Evolutionary conservation across 1,140 invertebrate species (phyloP), one percentile per base, ranked within the genome.

Genomic region (Trichoplusia ni): DNA sequence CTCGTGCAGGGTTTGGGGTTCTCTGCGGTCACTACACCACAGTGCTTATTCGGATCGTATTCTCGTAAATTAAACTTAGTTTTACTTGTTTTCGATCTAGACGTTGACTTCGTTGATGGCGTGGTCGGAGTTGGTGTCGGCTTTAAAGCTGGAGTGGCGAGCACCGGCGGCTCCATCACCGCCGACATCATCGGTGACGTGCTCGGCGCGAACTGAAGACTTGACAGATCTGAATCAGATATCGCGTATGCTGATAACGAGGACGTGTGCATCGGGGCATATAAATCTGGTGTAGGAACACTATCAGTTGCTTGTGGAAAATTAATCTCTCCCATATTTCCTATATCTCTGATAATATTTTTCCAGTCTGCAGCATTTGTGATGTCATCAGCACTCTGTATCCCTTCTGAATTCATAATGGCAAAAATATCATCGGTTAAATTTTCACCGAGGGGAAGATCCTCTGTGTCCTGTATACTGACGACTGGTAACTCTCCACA

Each of bases 41-140:
- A 97, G 75, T 97, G 96, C 49, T 95, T 93, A 72, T 97, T 94
- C 2, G 95, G 93, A 82, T 96, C 95, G 86, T 95, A 97, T 75
- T 95, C 94, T 53, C 95, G 91, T 51, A 94, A 91, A 60, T 94
- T 92, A 54, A 94, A 92, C 53, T 93, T 93, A 16, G 92, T 82
- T 77, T 93, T 93, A 44, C 91, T 89, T 14, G 91, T 84, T 77
- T 92, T 93, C 14, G 91, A 82, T 25, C 92, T 89, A 16, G 91
- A 86, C 19, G 87, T 69, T 81, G 58, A 75, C 61, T 67, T 89
- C 44, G 67, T 81, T 8, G 77, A 67, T 1, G 79, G 80, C 21
- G 80, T 87, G 72, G 21, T 76, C n/a, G 77, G 71, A 11, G 78
- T 47, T 23, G 29, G 64, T 21, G 71, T 69, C 8, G 74, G 68